Evolutionary conservation across 2,888 invertebrate genomes (phyloP).

Genomic region (Sceliomorpha sp.): DNA sequence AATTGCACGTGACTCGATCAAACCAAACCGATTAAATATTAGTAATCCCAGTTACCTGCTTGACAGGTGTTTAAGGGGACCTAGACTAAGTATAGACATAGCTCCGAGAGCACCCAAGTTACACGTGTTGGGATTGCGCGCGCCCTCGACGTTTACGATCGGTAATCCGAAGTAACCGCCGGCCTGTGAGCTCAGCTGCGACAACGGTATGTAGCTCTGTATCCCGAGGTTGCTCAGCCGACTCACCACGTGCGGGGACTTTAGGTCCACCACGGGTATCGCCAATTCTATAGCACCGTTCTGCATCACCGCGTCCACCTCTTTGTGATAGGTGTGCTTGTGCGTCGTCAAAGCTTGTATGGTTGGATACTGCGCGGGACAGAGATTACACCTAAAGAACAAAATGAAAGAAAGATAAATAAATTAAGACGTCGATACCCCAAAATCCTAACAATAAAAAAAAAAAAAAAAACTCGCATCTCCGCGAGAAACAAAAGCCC

Average conservation of each 20-base stretch:
- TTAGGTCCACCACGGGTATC: conserved; percentile 87
- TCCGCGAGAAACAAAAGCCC: no score
- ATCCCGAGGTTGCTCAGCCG: conserved; percentile 86
- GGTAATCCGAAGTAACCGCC: conserved; percentile 87
- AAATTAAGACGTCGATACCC: not conserved
- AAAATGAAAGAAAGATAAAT: conserved; percentile 9
- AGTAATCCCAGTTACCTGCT: conserved; percentile 73
- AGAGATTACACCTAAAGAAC: conserved; percentile 84
- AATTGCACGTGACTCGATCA: conserved; percentile 18
- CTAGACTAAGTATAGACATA: conserved; percentile 86
- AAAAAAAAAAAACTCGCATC: no score
- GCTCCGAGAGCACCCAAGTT: conserved; percentile 86
- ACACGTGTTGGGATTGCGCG: conserved; percentile 83
- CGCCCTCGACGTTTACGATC: conserved; percentile 85
- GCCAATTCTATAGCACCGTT: conserved; percentile 84
- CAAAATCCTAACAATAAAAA: no score
- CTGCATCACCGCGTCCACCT: conserved; percentile 70
- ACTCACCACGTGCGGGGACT: conserved; percentile 85
- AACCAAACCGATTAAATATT: not conserved
- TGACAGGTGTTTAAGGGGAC: conserved; percentile 84
- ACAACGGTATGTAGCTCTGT: conserved; percentile 87
- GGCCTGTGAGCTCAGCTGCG: conserved; percentile 83
- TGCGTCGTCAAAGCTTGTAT: conserved; percentile 83
- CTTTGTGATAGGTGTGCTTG: conserved; percentile 84
- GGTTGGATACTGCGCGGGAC: conserved; percentile 87